Evolutionary conservation across 2,888 invertebrate genomes (phyloP).

Genomic region (Lydus trimaculatus): DNA sequence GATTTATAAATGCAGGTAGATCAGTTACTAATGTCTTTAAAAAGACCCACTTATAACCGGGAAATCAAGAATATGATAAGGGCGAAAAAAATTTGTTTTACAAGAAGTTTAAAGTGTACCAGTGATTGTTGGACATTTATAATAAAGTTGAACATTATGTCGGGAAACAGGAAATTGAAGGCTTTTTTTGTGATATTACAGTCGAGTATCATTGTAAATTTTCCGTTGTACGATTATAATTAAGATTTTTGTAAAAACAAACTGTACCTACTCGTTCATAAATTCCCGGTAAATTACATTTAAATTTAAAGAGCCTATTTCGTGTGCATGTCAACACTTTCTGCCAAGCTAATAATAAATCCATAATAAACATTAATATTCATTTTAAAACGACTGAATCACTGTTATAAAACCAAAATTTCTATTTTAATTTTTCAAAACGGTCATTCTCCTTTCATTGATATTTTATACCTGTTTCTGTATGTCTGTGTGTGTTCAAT

Average conservation of each 20-base stretch:
- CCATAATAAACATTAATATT: constrained; percentile 8
- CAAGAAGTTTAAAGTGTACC: too few relatives aligned
- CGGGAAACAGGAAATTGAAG: background rate
- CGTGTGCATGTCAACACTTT: background rate
- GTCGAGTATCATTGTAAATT: background rate
- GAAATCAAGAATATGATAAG: too few relatives aligned
- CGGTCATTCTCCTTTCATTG: constrained; percentile 7
- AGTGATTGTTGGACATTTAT: too few relatives aligned
- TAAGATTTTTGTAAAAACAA: background rate
- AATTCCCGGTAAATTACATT: background rate
- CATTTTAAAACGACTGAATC: constrained; percentile 3
- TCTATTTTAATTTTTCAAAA: constrained; percentile 2
- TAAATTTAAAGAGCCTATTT: background rate
- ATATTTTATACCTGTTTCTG: background rate
- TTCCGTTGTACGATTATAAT: background rate
- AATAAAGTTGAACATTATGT: background rate
- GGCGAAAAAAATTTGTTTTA: too few relatives aligned
- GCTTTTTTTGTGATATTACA: background rate
- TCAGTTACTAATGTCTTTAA: too few relatives aligned
- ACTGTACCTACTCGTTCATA: background rate
- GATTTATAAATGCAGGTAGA: background rate
- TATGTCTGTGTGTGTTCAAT: background rate
- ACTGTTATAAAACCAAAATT: background rate
- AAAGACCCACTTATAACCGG: too few relatives aligned
- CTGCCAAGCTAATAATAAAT: constrained; percentile 9